phyloP scores from a whole-genome alignment of 2,888 invertebrate species.

The Timema podura region DNA sequence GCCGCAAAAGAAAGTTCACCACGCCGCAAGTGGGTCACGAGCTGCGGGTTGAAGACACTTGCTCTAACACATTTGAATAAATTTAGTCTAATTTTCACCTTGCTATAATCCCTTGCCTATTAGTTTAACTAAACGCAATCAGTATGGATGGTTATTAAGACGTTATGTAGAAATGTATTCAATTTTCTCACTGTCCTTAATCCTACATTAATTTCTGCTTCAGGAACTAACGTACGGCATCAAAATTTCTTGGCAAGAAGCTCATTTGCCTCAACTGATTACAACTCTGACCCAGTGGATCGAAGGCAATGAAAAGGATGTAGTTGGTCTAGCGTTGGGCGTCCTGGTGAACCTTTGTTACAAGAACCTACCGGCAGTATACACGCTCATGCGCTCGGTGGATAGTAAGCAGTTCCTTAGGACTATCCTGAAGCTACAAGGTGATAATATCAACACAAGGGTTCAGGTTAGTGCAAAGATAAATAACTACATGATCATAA shows the following conservation, averaged over 20 bases:
- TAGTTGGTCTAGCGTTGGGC: constrained; percentile 55
- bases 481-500: too few species aligned
- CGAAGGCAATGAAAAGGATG: constrained; percentile 49
- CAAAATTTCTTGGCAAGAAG: constrained; percentile 75
- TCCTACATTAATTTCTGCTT: constrained; percentile 33
- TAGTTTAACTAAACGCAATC: too few species aligned
- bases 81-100: too few species aligned
- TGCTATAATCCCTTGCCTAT: too few species aligned
- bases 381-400: constrained; percentile 65
- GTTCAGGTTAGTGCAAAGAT: constrained; percentile 44
- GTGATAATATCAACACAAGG: constrained; percentile 44
- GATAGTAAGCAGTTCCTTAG: constrained; percentile 65
- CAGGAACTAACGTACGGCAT: constrained; percentile 76
- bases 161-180: too few species aligned
- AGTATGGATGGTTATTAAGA: too few species aligned
- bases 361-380: constrained; percentile 70
- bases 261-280: constrained; percentile 64
- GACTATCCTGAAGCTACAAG: constrained; percentile 57
- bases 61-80: too few species aligned
- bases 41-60: too few species aligned
- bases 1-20: too few species aligned
- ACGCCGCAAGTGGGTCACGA: too few species aligned
- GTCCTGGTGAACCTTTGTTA: constrained; percentile 75
- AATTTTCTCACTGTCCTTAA: background rate
- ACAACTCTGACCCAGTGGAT: constrained; percentile 65